Evolutionary conservation across 2,888 invertebrate genomes (phyloP), one percentile per base, ranked within the genome.

Genomic region (Caenorhabditis becei): DNA sequence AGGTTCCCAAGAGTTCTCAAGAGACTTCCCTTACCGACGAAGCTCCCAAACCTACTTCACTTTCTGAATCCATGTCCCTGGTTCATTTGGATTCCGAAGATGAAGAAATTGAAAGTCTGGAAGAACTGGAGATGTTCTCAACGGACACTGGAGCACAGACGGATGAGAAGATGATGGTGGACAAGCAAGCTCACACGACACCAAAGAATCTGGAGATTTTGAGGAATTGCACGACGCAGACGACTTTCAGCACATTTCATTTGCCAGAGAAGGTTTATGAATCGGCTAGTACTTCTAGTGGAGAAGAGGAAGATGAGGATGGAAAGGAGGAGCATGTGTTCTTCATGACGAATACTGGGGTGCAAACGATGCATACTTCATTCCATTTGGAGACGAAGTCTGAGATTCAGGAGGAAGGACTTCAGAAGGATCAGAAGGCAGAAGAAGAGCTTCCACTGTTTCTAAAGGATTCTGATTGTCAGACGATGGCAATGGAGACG

Each of bases 191-290:
- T 26, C 24, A 35, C 26, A 70, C 66, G 0, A 77, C 67, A 16
- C 72, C 80, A 3, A 61, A 26, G 16, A 32, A 18, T 8, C 28
- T 80, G 65, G 71, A 80, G 16, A 37, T 67, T 7, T 51, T 77
- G 32, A 56, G 32, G 14, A 71, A 77, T 24, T 69, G 59, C 41
- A 67, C 56, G 16, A 69, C 77, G 11, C 81, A 77, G 35, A 81
- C 81, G 24, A 77, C 77, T 59, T 79, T 62, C 67, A 79, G 78
- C 32, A 69, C 67, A 0, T 79, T 79, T 63, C 79, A 69, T n/a
- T 23, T 65, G 16, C 71, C 71, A 0, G 54, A 61, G 8, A 79
- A 71, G 23, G 53, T 32, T 1, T 71, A 66, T 20, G 67, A 67
- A 44, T 78, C 72, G 1, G 79, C 67, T 0, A 72, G 72, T n/a